Evolutionary conservation across 1,140 invertebrate genomes (phyloP).

Genomic region (Polypedilum vanderplanki): DNA sequence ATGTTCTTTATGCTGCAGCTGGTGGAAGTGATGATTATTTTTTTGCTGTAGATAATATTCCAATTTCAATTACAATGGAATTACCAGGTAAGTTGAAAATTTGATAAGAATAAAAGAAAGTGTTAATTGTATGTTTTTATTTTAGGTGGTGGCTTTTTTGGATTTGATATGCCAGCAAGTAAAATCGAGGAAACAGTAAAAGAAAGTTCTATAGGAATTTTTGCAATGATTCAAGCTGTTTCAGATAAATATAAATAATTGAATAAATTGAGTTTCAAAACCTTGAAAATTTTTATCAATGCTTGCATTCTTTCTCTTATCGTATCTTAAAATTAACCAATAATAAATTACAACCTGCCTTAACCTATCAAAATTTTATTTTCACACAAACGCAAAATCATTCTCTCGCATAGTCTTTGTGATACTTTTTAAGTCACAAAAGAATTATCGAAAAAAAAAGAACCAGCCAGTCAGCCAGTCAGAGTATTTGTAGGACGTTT

Average conservation of each 20-base stretch:
- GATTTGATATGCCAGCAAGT: slow-evolving; percentile 57
- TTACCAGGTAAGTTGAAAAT: slow-evolving; percentile 44
- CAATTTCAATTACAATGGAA: slow-evolving; percentile 62
- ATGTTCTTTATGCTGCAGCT: slow-evolving; percentile 48
- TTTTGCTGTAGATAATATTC: slow-evolving; percentile 50
- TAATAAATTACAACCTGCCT: background rate
- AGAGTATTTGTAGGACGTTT: too few relatives aligned
- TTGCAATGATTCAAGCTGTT: slow-evolving; percentile 40
- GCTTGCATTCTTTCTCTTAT: background rate
- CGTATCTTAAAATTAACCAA: background rate
- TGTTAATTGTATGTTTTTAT: too few relatives aligned
- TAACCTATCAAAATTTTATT: too few relatives aligned
- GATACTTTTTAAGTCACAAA: too few relatives aligned
- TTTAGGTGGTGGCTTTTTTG: slow-evolving; percentile 48
- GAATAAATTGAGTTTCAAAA: background rate
- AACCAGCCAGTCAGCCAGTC: too few relatives aligned
- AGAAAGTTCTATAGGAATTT: slow-evolving; percentile 70
- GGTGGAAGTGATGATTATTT: slow-evolving; percentile 53
- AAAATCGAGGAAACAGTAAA: slow-evolving; percentile 52
- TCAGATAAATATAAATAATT: slow-evolving; percentile 38
- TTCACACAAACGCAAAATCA: too few relatives aligned
- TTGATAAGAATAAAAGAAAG: too few relatives aligned
- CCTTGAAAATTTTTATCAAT: background rate
- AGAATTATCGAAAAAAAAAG: too few relatives aligned
- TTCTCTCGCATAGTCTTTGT: too few relatives aligned